phyloP scores from a whole-genome alignment of 2,888 invertebrate species.

The Notocelia uddmanniana region DNA sequence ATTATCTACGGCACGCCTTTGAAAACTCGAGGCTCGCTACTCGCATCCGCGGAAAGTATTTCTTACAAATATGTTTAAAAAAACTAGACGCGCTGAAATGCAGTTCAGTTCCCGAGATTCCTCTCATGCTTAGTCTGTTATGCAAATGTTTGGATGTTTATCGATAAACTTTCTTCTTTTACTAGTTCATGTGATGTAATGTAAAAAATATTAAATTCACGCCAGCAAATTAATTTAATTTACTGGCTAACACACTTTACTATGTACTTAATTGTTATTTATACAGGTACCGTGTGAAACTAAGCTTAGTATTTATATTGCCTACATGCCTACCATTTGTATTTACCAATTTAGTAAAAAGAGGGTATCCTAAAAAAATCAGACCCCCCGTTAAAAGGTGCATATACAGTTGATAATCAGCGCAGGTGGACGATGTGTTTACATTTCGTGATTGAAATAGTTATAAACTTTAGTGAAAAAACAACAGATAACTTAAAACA shows the following conservation, averaged over 20 bases:
- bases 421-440: not conserved
- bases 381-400: not conserved
- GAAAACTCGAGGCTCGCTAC: not conserved
- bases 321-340: not conserved
- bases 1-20: not conserved
- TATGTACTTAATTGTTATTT: too few relatives aligned
- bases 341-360: not conserved
- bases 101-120: not conserved
- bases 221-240: not conserved
- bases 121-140: not conserved
- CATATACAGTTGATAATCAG: not conserved
- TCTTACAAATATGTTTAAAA: slow-evolving; percentile 11
- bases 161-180: not conserved
- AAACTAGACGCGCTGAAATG: not conserved
- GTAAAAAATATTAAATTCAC: not conserved
- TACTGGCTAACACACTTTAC: not conserved
- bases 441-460: not conserved
- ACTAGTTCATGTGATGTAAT: not conserved
- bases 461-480: not conserved
- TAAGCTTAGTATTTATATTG: too few relatives aligned
- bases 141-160: slow-evolving; percentile 3
- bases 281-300: too few relatives aligned
- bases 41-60: slow-evolving; percentile 1
- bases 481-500: too few relatives aligned
- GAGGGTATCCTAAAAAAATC: slow-evolving; percentile 3